Percentiles rank a stretch among this genome's conserved stretches.
Conservation (phyloP, 2,888 invertebrate species). For the Leucophenga montana region DNA sequence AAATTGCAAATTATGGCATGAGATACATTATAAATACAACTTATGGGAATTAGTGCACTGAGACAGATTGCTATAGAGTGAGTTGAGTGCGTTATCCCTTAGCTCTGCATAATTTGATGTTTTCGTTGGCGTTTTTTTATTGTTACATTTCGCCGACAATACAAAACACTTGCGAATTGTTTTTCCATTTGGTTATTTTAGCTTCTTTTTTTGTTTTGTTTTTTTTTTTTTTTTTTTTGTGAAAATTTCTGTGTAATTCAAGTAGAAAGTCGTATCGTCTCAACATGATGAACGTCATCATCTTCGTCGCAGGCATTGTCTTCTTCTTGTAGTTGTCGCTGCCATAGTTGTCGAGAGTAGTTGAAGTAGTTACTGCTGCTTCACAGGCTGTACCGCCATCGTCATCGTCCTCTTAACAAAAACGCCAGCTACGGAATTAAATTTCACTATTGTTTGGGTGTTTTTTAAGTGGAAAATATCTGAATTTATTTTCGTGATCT, state of each 20-base stretch:
- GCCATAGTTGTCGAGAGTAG: no score
- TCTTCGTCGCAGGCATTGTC: not conserved
- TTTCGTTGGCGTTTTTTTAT: not conserved
- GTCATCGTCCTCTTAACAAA: not conserved
- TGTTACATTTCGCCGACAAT: not conserved
- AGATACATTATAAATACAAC: no score
- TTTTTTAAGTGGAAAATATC: constrained; percentile 7
- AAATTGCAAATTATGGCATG: constrained; percentile 1
- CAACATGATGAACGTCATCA: no score
- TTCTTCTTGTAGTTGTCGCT: not conserved
- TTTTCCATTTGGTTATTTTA: not conserved
- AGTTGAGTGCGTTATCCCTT: no score
- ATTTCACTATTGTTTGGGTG: constrained; percentile 21
- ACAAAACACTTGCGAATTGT: not conserved
- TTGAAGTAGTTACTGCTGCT: no score
- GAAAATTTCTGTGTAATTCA: constrained; percentile 35
- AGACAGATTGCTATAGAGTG: not conserved
- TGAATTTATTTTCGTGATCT: constrained; percentile 10
- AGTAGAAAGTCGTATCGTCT: constrained; percentile 43
- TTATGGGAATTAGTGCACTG: not conserved
- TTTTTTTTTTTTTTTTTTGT: not conserved
- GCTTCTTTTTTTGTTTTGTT: not conserved
- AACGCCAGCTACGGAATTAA: constrained; percentile 10
- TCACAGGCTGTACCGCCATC: no score
- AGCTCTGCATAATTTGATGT: not conserved